Base-by-base conservation (phyloP, 2,113 vertebrate genomes). In the Symphodus melops region DNA sequence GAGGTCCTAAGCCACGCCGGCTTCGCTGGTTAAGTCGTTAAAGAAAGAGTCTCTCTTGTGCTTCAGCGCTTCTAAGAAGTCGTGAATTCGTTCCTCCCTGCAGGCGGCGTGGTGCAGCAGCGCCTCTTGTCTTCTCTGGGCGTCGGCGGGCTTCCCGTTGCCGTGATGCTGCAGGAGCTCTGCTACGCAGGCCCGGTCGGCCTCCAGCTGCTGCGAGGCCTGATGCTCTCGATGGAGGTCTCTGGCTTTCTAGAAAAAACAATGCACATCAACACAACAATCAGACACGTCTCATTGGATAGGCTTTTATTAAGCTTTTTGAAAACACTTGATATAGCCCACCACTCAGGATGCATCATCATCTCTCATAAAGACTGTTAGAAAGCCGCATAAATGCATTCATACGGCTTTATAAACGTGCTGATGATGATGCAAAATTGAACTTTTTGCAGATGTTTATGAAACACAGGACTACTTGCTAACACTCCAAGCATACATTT, bases 21-120 rank as follows among this genome's bases (percentile, higher is more conserved):
- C 73, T 20, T 83, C 74, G 17, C 75, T 86, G 71, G 68, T 83
- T 62, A 95, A 79, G 78, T 92, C 86, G 21, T 33, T 84, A 75
- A 94, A 89, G 94, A 95, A 97, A 82, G 95, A 89, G 83, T 90
- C 94, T 86, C 96, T 94, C 86, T 97, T 99, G 84, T 95, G 92
- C 86, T 97, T 95, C 76, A 99, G 92, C 2, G 94, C 94, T 60
- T 90, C 78, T 42, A 99, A 90, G 86, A 99, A 99, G 87, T 95
- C 91, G 68, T 93, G 95, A 83, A 97, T 94, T 66, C 98, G 94
- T 81, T 96, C 94, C 82, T 98, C 96, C 44, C 97, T 87, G 84
- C 90, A 91, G 80, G 94, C 84, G 0, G 82, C 89, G 92, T 95
- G 95, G 70, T 81, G 94, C 79, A 89, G 93, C 92, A 99, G 88